Evolutionary conservation across 2,797 vertebrate species (phyloP), one percentile per base, ranked within the genome.

Genomic region (Nannoperca australis): DNA sequence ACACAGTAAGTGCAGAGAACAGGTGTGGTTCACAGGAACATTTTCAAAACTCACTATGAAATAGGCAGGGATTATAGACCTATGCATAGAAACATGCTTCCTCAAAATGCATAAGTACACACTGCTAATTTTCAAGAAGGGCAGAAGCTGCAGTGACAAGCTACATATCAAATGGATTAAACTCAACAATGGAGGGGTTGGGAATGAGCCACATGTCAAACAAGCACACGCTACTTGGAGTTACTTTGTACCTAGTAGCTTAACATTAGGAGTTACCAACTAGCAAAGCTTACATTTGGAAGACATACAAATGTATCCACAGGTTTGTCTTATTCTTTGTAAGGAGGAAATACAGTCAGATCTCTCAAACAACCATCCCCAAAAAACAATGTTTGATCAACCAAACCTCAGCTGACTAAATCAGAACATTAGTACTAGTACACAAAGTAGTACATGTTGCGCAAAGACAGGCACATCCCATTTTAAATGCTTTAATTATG

Each of bases 61-160:
- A 90, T 76, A 84, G 72, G 86, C 82, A 89, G 84, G 73, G 86
- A 78, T 73, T 71, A 89, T 88, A 85, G 79, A 86, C 66, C 74
- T 79, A 91, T 87, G 86, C 89, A 92, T 88, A 91, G 89, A 89
- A 89, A 93, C 91, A 93, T 91, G 91, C 91, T 85, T 92, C 85
- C 80, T 89, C 82, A 81, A 88, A 88, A 84, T 74, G 68, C 73
- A 59, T 54, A 88, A 70, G 73, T 83, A 87, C 68, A 87, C 68
- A 89, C 83, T 36, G 81, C 80, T 85, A 90, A 79, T 81, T 76
- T 70, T 69, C 40, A 84, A 83, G 87, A 88, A 74, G 78, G 70
- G 24, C 24, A 88, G 62, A 90, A 88, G 89, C 86, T 83, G 86
- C 87, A 85, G 75, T 47, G 79, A 93, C 24, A 27, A 88, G 88